A percentile compares a stretch with the other conserved stretches of the same genome.
Evolutionary conservation across 2,797 vertebrate species (phyloP).

Genomic region (Aplochiton taeniatus): DNA sequence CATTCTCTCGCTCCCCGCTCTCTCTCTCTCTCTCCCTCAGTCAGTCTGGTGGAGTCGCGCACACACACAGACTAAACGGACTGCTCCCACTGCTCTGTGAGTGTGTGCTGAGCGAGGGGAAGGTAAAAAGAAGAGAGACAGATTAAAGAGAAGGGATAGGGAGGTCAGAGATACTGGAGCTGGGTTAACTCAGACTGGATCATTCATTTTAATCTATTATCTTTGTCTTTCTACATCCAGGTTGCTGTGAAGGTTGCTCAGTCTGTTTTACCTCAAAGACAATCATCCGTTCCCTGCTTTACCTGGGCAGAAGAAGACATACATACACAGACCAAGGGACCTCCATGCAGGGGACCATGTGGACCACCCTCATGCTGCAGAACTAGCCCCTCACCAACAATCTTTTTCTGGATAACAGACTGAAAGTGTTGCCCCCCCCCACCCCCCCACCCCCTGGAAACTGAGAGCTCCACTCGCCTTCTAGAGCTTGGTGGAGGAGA

Average conservation of each 20-base stretch:
- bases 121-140: constrained; percentile 38
- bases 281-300: constrained; percentile 10
- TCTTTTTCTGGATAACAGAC: constrained; percentile 40
- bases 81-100: constrained; percentile 32
- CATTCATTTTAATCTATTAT: not conserved
- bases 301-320: constrained; percentile 45
- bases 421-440: constrained; percentile 36
- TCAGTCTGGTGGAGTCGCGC: constrained; percentile 71
- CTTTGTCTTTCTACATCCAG: constrained; percentile 28
- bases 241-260: constrained; percentile 6
- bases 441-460: constrained; percentile 33
- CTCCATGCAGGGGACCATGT: constrained; percentile 79
- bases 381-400: constrained; percentile 63
- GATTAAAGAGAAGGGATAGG: constrained; percentile 15
- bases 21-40: constrained; percentile 56
- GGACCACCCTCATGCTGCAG: constrained; percentile 51
- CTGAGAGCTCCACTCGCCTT: constrained; percentile 41
- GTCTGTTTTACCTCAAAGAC: not conserved
- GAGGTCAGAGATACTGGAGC: too few relatives aligned
- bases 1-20: constrained; percentile 64
- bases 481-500: constrained; percentile 9
- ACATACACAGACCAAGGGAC: constrained; percentile 59
- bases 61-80: constrained; percentile 65
- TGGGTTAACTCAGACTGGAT: too few relatives aligned
- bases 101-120: constrained; percentile 61